Conservation (phyloP, 2,797 vertebrate genomes). For the Schizopygopsis malacanthus region DNA sequence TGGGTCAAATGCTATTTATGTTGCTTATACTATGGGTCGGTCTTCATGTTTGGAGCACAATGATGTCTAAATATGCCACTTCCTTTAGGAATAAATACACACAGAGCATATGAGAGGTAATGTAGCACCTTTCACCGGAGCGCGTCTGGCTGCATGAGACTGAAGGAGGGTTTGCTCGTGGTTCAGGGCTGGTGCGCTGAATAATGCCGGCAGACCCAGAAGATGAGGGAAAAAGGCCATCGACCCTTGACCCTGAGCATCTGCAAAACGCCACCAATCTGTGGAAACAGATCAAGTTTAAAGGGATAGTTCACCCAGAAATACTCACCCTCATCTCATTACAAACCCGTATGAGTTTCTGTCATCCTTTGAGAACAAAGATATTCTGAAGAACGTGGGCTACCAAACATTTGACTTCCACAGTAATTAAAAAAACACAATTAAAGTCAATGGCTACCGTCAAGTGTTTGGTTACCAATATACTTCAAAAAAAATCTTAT, state of each 20-base stretch:
- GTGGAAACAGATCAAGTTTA: constrained; percentile 31
- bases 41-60: neutral
- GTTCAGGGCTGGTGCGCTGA: constrained; percentile 83
- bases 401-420: neutral
- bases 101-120: neutral
- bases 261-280: constrained; percentile 90
- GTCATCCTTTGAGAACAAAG: neutral
- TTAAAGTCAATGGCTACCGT: neutral
- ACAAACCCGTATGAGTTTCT: neutral
- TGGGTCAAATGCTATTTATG: neutral
- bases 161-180: constrained; percentile 80
- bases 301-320: neutral
- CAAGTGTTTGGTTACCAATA: too few relatives aligned
- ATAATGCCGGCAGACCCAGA: constrained; percentile 86
- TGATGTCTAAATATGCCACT: neutral
- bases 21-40: neutral
- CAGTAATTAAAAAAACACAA: neutral
- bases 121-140: constrained; percentile 68
- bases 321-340: neutral
- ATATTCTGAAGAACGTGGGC: neutral
- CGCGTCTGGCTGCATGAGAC: constrained; percentile 76
- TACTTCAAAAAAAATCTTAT: too few relatives aligned
- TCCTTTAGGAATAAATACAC: neutral
- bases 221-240: constrained; percentile 87
- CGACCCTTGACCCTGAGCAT: constrained; percentile 79